Base-by-base conservation (phyloP, 1,140 invertebrate genomes). In the Semibalanus balanoides region DNA sequence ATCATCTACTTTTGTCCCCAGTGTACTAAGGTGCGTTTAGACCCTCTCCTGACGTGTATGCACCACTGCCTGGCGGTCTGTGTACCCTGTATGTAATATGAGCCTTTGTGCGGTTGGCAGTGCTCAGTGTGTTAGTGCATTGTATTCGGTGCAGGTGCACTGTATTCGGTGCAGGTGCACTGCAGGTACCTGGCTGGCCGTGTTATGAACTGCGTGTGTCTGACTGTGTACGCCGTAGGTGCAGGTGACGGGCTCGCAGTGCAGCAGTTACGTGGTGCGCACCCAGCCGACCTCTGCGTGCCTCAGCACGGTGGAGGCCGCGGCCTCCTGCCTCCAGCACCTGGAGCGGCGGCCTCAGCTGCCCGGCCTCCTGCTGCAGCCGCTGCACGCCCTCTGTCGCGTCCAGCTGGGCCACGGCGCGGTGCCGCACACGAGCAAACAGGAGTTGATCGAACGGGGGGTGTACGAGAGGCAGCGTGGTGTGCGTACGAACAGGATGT, bases 231-330 rank as follows among this genome's bases (percentile, higher is more conserved):
- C n/a, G n/a, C 73, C 75, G 69, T 77, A 88, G 86, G 91, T 94
- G 0, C 94, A 95, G 84, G 84, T 96, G 40, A 84, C 92, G 71
- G 87, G 88, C 9, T 87, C 85, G 73, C 87, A 86, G 77, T 87
- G 86, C 73, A 96, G 94, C 83, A 89, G 92, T 83, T 97, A 96
- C 83, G 92, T 95, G 75, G 95, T 97, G 79, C 87, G 95, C 79
- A 96, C 94, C 9, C 95, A 97, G 82, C 95, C 95, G 9, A 93
- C 92, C 31, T 93, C 96, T 83, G 91, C 90, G 35, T 95, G 93
- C 81, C 85, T 97, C 25, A 97, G 94, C 71, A 97, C 95, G 0
- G 84, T 97, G 35, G 95, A 97, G 86, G 93, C 93, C 30, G 94
- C 91, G 5, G 93, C 93, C 0, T 86, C 92, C 82, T 92, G 93